Evolutionary conservation across 2,113 vertebrate species (phyloP).

Genomic region (Spilogale gracilis): DNA sequence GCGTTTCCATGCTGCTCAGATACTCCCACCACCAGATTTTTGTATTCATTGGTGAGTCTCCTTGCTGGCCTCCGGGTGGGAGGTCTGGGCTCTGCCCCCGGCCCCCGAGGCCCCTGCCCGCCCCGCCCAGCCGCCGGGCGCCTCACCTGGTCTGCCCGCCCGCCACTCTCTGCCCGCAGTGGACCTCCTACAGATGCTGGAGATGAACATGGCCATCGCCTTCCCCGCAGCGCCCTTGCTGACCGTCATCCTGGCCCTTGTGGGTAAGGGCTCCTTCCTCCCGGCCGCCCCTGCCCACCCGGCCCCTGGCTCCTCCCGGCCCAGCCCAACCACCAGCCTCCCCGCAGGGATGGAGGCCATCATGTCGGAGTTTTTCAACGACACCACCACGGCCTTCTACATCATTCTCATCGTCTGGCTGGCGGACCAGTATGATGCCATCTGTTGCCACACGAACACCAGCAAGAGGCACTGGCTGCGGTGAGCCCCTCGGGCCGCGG

Average conservation of each 20-base stretch:
- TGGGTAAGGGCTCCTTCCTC: conserved; percentile 89
- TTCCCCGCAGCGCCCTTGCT: conserved; percentile 98
- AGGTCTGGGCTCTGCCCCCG: not conserved
- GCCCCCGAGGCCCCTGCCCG: not conserved
- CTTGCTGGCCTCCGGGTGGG: not conserved
- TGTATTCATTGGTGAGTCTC: conserved; percentile 96
- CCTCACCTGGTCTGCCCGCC: conserved; percentile 65
- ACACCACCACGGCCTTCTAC: conserved; percentile 98
- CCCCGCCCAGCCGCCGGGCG: not conserved
- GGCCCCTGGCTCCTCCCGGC: accelerated
- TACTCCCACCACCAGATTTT: conserved; percentile 99
- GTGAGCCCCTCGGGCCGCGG: conserved; percentile 73
- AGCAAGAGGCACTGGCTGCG: conserved; percentile 99
- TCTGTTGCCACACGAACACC: conserved; percentile 99
- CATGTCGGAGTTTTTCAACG: conserved; percentile 99
- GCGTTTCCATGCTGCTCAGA: conserved; percentile 97
- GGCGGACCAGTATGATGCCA: conserved; percentile 97
- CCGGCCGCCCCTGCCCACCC: not conserved
- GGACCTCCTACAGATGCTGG: conserved; percentile 98
- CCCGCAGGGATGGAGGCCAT: conserved; percentile 97
- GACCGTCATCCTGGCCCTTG: conserved; percentile 98
- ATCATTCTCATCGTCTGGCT: conserved; percentile 99
- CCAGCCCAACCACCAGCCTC: not conserved
- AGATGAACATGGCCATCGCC: conserved; percentile 99
- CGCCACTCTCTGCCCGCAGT: conserved; percentile 88